Percentiles rank a stretch among this genome's conserved stretches.
phyloP scores from a whole-genome alignment of 2,797 vertebrate species.

The Gadopsis marmoratus region DNA sequence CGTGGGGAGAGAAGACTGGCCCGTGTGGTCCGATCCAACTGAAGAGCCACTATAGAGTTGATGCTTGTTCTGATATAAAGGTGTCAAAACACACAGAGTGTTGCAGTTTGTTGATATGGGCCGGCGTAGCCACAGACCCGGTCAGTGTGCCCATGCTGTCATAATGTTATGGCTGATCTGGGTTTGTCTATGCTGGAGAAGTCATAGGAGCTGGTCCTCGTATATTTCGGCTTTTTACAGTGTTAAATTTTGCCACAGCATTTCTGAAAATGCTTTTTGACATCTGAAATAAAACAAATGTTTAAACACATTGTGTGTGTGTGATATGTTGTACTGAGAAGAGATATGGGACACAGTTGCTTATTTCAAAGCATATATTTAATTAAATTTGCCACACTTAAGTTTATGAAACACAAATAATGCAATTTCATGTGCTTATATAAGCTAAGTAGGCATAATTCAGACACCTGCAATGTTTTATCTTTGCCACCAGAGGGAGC shows the following conservation, averaged over 20 bases:
- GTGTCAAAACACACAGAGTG: too few relatives aligned
- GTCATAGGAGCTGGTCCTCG: conserved; percentile 65
- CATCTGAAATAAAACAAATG: conserved; percentile 79
- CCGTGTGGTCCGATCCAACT: too few relatives aligned
- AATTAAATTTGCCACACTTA: conserved; percentile 27
- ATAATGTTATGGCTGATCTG: too few relatives aligned
- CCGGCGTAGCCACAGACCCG: too few relatives aligned
- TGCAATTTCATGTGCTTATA: conserved; percentile 39
- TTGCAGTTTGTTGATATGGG: too few relatives aligned
- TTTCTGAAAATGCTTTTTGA: conserved; percentile 72
- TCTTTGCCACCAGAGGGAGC: conserved; percentile 66
- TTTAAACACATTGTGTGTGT: conserved; percentile 39
- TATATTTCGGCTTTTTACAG: conserved; percentile 72
- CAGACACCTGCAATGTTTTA: conserved; percentile 42
- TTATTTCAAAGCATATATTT: conserved; percentile 66
- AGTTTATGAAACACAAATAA: conserved; percentile 41
- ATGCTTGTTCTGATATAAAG: too few relatives aligned
- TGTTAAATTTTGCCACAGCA: conserved; percentile 67
- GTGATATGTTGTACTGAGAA: not conserved
- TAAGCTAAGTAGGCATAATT: not conserved
- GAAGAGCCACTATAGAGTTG: too few relatives aligned
- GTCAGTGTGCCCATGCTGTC: too few relatives aligned
- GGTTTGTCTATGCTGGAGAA: conserved; percentile 48
- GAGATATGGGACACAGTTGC: conserved; percentile 18
- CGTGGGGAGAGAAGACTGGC: too few relatives aligned